Evolutionary conservation across 2,888 invertebrate species (phyloP), one percentile per base, ranked within the genome.

Genomic region (Apotomis turbidana): DNA sequence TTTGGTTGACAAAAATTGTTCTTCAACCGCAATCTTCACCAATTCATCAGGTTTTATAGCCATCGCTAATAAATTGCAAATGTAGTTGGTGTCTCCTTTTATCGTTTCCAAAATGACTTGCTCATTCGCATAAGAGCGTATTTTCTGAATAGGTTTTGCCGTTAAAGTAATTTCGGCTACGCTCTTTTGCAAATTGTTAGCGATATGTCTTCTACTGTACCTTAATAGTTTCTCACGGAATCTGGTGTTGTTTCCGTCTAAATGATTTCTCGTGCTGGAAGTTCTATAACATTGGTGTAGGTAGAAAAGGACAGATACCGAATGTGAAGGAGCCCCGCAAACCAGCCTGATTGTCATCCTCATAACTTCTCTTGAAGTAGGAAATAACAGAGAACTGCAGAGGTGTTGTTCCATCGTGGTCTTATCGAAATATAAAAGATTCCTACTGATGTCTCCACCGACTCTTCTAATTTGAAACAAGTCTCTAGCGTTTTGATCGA

Each of bases 231-330:
- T 91, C 77, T 93, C 91, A 1, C 91, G 84, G 70, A 90, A 80
- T 58, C 85, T 88, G 0, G 85, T 87, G 71, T 93, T 91, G 73
- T 85, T 76, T 36, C 92, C 92, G 66, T 87, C 91, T 49, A 93
- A 74, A 72, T 89, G 88, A 72, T 92, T 90, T 68, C 78, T 87
- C 0, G 85, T 51, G 63, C 89, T 84, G 66, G 84, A 87, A 0
- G 87, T 87, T 78, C 91, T 85, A 70, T 88, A 87, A 74, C 92
- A 91, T 75, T 93, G 90, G 67, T 93, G 91, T 1, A 93, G 85
- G 74, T 89, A 93, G 76, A 93, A 93, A 12, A 93, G 82, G 1
- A 93, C 86, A 2, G 93, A 93, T 0, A 93, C 89, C 8, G 79
- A 79, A 46, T 85, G 76, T 0, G 93, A 79, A 9, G 87, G 75